These are phyloP conservation scores for Meandrina meandrites DNA, from an alignment of 92 coral and sea anemone species.

Conservation along the genomic window DNA sequence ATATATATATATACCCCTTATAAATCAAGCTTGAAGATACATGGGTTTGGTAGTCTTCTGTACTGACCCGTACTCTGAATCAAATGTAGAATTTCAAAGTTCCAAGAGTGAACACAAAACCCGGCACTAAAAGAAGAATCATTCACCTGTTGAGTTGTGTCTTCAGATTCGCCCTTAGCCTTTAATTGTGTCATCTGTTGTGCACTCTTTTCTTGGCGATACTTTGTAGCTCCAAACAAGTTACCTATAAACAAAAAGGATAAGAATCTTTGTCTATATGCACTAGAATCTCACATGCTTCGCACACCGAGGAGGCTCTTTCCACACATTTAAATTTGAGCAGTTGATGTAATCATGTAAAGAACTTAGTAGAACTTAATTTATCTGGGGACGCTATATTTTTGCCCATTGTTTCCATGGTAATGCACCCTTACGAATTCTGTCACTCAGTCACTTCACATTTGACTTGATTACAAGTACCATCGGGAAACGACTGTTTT, in stretches of 20 bases:
- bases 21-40: too few species aligned
- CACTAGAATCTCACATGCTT: background rate
- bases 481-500: too few species aligned
- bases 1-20: too few species aligned
- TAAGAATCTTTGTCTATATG: background rate
- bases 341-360: background rate
- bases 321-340: background rate
- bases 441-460: background rate
- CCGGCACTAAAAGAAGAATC: background rate
- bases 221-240: conserved; percentile 30
- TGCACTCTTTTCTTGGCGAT: background rate
- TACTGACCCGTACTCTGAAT: too few species aligned
- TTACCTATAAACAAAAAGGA: conserved; percentile 4
- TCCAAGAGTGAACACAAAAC: background rate
- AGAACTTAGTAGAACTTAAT: background rate
- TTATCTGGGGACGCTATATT: background rate
- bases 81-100: too few species aligned
- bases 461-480: too few species aligned
- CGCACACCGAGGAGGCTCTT: background rate
- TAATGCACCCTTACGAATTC: background rate
- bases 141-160: background rate
- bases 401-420: background rate
- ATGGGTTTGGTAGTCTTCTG: too few species aligned
- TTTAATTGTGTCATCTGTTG: background rate
- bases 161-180: background rate